Evolutionary conservation across 2,797 vertebrate genomes (phyloP), one percentile per base, ranked within the genome.

Genomic region (Synanceia verrucosa): DNA sequence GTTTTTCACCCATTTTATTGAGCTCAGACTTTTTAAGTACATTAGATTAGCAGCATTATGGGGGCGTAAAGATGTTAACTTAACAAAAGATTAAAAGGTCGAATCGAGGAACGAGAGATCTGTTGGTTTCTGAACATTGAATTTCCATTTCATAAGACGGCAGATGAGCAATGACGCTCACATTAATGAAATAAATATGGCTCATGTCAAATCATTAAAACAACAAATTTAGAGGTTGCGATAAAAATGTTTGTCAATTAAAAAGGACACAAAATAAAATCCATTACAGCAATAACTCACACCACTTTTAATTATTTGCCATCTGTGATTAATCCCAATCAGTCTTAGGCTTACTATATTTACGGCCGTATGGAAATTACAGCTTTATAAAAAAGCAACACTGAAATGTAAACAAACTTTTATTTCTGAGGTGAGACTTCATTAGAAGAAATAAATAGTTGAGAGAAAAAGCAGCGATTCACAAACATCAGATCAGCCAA

Each of bases 401-500:
- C n/a, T n/a, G n/a, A n/a, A n/a, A n/a, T n/a, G 33, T 55, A n/a
- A 55, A 64, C 24, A 29, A 3, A n/a, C 12, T 55, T 19, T 10
- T 12, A 34, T 33, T 62, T 53, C 19, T 9, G 61, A n/a, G 36
- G 31, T 34, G 6, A 18, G 24, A 23, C 26, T 12, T 46, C 6
- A 34, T 36, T 53, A 66, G 12, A 46, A 14, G 4, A 0, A 21
- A 12, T 8, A 37, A 41, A 48, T 6, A 41, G 41, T 14, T 31
- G 18, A 44, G 19, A 57, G 23, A 65, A 28, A 6, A 52, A 31
- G 50, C n/a, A 8, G 48, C 19, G 70, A 73, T 66, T 64, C 66
- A 63, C 52, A 68, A 73, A 69, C 37, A 69, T 66, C 67, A 55
- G 36, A 73, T 50, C 50, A 61, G 65, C 52, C 3, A 8, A 50